Evolutionary conservation across 2,113 vertebrate genomes (phyloP).

Genomic region (Grantiella picta): DNA sequence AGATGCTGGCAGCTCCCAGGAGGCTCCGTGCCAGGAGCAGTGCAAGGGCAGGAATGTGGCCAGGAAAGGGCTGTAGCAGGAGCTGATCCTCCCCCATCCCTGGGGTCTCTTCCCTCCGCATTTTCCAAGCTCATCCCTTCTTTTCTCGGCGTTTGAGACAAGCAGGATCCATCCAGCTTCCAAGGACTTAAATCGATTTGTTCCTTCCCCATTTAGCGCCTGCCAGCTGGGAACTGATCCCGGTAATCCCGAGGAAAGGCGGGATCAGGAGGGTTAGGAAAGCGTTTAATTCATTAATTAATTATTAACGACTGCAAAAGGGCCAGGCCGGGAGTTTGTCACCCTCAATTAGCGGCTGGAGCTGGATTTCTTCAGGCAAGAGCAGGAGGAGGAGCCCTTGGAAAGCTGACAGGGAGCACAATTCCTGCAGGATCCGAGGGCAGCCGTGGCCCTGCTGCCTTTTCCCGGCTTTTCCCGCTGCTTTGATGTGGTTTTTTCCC

Average conservation of each 20-base stretch:
- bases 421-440: not conserved
- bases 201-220: not conserved
- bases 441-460: not conserved
- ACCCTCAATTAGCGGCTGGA: not conserved
- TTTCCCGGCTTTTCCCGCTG: not conserved
- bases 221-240: not conserved
- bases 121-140: not conserved
- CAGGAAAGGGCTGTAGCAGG: not conserved
- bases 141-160: rapidly evolving
- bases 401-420: not conserved
- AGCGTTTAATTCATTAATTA: not conserved
- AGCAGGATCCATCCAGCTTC: not conserved
- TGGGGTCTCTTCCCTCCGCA: rapidly evolving
- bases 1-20: not conserved
- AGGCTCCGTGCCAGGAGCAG: not conserved
- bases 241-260: not conserved
- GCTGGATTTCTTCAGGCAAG: not conserved
- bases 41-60: not conserved
- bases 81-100: not conserved
- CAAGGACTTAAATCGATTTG: not conserved
- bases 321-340: not conserved
- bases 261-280: not conserved
- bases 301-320: not conserved
- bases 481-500: not conserved
- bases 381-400: not conserved